Conservation (phyloP, 1,140 invertebrate genomes). For the Cotesia glomerata region DNA sequence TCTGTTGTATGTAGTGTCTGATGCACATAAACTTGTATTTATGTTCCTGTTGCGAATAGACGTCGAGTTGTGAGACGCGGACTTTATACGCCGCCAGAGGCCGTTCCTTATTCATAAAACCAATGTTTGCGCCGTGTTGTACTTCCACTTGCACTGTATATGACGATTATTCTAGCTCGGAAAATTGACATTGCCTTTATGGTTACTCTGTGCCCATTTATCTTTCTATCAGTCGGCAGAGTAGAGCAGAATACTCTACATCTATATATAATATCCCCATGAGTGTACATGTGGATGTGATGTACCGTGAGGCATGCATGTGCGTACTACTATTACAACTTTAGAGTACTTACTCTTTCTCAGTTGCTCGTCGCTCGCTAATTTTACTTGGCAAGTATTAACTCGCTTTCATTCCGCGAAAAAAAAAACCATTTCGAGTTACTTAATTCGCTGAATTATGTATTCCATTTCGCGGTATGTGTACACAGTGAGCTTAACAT, state of each 20-base stretch:
- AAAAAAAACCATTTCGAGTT: conserved; percentile 18
- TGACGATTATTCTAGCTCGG: conserved; percentile 26
- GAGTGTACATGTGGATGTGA: not conserved
- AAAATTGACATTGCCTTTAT: conserved; percentile 29
- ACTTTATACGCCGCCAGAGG: not conserved
- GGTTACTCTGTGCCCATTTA: conserved; percentile 7
- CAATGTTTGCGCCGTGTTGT: conserved; percentile 4
- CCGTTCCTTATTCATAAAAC: conserved; percentile 1
- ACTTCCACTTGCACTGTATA: conserved; percentile 14
- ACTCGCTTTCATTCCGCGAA: not conserved
- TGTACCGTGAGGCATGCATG: not conserved
- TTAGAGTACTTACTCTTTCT: not conserved
- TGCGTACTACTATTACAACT: too few species aligned
- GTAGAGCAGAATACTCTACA: not conserved
- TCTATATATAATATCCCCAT: not conserved
- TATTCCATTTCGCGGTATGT: conserved; percentile 15
- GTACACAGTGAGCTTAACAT: conserved; percentile 4
- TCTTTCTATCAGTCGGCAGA: not conserved
- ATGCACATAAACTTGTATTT: conserved; percentile 2
- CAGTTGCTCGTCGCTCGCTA: conserved; percentile 4
- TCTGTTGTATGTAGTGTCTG: not conserved
- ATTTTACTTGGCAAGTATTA: conserved; percentile 15
- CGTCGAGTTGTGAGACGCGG: not conserved
- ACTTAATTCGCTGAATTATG: conserved; percentile 33
- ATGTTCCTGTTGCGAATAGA: not conserved